Conservation (phyloP, 1,140 invertebrate genomes). For the Drosophila subobscura region DNA sequence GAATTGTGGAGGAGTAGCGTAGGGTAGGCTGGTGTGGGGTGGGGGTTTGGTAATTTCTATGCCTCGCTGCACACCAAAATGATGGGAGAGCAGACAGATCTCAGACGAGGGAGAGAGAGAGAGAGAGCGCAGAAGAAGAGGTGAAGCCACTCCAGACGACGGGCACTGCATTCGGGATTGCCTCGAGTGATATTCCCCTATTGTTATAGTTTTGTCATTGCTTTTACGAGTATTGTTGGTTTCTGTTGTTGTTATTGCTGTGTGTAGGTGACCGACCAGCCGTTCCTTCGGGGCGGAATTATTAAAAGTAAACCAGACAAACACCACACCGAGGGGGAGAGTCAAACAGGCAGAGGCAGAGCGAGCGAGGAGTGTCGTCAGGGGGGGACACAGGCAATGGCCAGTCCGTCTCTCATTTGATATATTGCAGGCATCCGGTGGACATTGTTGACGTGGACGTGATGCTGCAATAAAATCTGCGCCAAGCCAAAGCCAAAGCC, state of each 20-base stretch:
- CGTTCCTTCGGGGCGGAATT: slow-evolving; percentile 59
- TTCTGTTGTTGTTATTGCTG: slow-evolving; percentile 48
- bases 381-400: slow-evolving; percentile 37
- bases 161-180: slow-evolving; percentile 69
- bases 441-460: slow-evolving; percentile 61
- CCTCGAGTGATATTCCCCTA: slow-evolving; percentile 46
- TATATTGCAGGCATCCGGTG: slow-evolving; percentile 81
- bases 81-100: slow-evolving; percentile 34
- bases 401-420: slow-evolving; percentile 57
- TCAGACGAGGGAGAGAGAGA: slow-evolving; percentile 15
- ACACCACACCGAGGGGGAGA: slow-evolving; percentile 4
- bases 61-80: slow-evolving; percentile 75
- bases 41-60: slow-evolving; percentile 66
- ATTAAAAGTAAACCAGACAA: slow-evolving; percentile 65
- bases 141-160: slow-evolving; percentile 51
- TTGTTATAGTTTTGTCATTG: slow-evolving; percentile 73
- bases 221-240: slow-evolving; percentile 16
- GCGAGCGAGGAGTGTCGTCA: background rate
- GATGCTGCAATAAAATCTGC: slow-evolving; percentile 77
- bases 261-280: slow-evolving; percentile 66
- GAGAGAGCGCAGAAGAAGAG: background rate
- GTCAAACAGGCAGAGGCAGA: background rate
- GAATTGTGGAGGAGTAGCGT: background rate
- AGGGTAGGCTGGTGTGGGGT: background rate
- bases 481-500: background rate